A percentile compares a stretch with the other conserved stretches of the same genome.
These are phyloP conservation scores for Ichneumoninae sp. DNA, from an alignment of 2,888 invertebrate species.

Conservation along the genomic window DNA sequence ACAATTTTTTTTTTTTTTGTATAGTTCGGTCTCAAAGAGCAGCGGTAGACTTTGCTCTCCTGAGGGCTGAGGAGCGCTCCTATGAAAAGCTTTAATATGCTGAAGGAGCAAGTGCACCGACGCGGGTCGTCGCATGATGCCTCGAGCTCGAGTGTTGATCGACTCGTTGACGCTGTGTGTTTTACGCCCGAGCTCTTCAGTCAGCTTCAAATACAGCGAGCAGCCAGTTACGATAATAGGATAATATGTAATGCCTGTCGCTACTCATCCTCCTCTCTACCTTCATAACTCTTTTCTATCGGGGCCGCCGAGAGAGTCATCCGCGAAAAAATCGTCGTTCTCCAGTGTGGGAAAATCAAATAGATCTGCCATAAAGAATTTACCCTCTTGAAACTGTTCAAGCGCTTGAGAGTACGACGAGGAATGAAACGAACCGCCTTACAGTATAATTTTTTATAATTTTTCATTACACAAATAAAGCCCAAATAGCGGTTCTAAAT, in stretches of 20 bases:
- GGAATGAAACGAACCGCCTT: constrained; percentile 8
- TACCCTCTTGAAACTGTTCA: constrained; percentile 40
- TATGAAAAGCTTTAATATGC: constrained; percentile 15
- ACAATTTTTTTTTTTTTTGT: background rate
- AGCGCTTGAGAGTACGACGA: constrained; percentile 54
- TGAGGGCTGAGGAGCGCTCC: constrained; percentile 23
- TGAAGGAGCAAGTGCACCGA: constrained; percentile 22
- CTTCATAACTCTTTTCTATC: constrained; percentile 35
- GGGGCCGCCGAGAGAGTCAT: constrained; percentile 28
- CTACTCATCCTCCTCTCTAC: constrained; percentile 31
- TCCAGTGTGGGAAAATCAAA: constrained; percentile 69
- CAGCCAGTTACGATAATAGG: constrained; percentile 68
- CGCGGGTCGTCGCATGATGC: constrained; percentile 30
- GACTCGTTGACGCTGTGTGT: constrained; percentile 76
- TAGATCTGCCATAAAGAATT: constrained; percentile 21
- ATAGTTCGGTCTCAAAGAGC: background rate
- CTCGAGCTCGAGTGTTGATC: constrained; percentile 71
- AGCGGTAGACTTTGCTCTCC: constrained; percentile 38
- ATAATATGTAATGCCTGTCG: constrained; percentile 77
- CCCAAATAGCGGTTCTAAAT: background rate
- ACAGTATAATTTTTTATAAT: background rate
- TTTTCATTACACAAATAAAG: background rate
- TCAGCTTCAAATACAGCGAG: constrained; percentile 39
- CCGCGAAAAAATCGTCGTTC: constrained; percentile 24
- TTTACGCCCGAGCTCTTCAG: constrained; percentile 67